Evolutionary conservation across 2,113 vertebrate species (phyloP).

Genomic region (Ascaphus truei): DNA sequence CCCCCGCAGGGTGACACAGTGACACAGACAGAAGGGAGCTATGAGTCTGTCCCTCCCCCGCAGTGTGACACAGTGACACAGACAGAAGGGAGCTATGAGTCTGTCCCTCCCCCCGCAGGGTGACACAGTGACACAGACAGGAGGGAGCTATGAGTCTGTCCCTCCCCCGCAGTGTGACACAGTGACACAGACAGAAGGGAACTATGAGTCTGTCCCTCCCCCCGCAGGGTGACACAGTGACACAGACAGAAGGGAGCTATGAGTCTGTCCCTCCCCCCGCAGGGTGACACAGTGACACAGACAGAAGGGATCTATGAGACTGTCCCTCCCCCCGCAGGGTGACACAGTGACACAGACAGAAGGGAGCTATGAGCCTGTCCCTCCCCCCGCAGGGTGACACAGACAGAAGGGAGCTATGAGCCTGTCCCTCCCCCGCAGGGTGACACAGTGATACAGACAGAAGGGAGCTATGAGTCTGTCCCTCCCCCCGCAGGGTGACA

Average conservation of each 20-base stretch:
- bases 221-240: constrained; percentile 5
- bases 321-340: neutral
- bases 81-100: too few relatives aligned
- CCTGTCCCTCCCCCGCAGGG: neutral
- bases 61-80: constrained; percentile 1
- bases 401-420: too few relatives aligned
- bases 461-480: too few relatives aligned
- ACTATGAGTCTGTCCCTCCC: neutral
- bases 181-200: neutral
- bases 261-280: neutral
- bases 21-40: too few relatives aligned
- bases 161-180: neutral
- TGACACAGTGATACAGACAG: constrained; percentile 16
- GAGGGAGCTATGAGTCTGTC: neutral
- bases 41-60: neutral
- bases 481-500: neutral
- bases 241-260: too few relatives aligned
- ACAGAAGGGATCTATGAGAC: too few relatives aligned
- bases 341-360: constrained; percentile 15
- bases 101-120: neutral
- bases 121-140: neutral
- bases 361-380: too few relatives aligned
- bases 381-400: neutral
- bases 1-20: neutral
- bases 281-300: neutral